These are phyloP conservation scores for Colletes gigas DNA, from an alignment of 1,140 invertebrate species.

Conservation along the genomic window DNA sequence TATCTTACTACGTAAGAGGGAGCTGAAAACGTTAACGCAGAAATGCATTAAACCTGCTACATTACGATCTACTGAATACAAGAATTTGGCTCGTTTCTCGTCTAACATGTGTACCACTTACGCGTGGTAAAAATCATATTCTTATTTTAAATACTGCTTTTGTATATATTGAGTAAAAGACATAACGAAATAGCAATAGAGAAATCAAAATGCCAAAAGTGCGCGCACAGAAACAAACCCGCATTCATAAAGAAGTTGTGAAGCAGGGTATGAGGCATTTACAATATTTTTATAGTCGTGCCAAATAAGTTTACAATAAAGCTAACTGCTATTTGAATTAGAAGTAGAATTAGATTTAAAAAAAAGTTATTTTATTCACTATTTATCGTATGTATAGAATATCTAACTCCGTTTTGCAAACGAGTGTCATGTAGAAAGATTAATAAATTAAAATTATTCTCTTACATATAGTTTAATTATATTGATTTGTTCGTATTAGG, in stretches of 20 bases:
- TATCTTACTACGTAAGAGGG: not conserved
- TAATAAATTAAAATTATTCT: not conserved
- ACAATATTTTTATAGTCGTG: constrained; percentile 41
- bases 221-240: constrained; percentile 87
- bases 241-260: constrained; percentile 88
- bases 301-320: constrained; percentile 9
- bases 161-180: not conserved
- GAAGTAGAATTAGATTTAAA: not conserved
- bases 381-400: not conserved
- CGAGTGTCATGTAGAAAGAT: too few relatives aligned
- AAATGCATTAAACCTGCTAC: not conserved
- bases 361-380: constrained; percentile 30
- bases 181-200: not conserved
- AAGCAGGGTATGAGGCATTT: constrained; percentile 86
- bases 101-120: not conserved
- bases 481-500: constrained; percentile 79
- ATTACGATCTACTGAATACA: constrained; percentile 11
- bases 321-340: not conserved
- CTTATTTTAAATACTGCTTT: not conserved
- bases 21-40: not conserved
- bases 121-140: not conserved
- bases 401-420: too few relatives aligned
- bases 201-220: constrained; percentile 90
- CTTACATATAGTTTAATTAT: constrained; percentile 10
- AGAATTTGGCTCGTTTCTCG: not conserved